Evolutionary conservation across 2,113 vertebrate genomes (phyloP), one percentile per base, ranked within the genome.

Genomic region (Eulemur rufifrons): DNA sequence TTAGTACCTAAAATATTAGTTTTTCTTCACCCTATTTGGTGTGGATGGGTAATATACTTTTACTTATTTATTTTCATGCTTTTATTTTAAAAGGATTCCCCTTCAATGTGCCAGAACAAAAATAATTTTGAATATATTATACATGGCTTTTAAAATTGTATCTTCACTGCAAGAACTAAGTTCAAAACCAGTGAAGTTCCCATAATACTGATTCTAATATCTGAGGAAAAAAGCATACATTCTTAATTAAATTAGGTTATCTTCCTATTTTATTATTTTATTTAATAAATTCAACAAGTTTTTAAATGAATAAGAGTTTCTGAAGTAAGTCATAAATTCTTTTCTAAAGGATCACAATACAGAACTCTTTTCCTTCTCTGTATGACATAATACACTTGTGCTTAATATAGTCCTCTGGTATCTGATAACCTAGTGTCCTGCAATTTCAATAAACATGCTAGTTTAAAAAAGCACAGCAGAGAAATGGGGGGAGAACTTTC

Each of bases 121-220:
- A 89, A 8, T 50, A 74, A 91, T 69, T 83, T 86, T 86, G 63
- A 88, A 56, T 85, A 56, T 73, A 69, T 78, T 89, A 76, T 71
- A 39, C 23, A 68, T 63, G 21, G 23, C 29, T 95, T 88, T 69
- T 37, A 68, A 91, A 77, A 91, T 34, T 88, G 94, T 93, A 85
- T 80, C 42, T 74, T 68, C 8, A 68, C 8, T 27, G 13, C 34
- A 45, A 66, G 32, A 88, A 93, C 86, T 93, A 77, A 73, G 95
- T 97, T 95, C 32, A 74, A 92, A 93, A 92, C 61, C 73, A 89
- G 56, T 77, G 73, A 86, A 69, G 61, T 77, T 66, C 32, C 64
- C 76, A 32, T 89, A 54, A 52, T 56, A 13, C 15, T 42, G 45
- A 89, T 20, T n/a, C 32, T 87, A 59, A 56, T 83, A 68, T 74